phyloP scores from a whole-genome alignment of 2,113 vertebrate species.

The Phoxinus phoxinus region DNA sequence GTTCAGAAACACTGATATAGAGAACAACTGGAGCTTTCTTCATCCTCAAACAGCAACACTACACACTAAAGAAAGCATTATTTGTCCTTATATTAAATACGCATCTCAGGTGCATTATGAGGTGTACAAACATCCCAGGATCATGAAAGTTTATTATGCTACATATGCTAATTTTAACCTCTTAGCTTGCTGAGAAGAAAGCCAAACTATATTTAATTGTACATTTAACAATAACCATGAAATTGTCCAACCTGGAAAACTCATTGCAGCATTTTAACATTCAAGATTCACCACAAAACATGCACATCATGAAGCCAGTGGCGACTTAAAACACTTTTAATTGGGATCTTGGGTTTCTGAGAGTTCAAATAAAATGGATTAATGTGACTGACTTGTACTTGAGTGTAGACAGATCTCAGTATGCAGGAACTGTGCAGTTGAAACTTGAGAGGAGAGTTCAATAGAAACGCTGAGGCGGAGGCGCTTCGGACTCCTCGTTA shows the following conservation, averaged over 20 bases:
- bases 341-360: background rate
- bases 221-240: background rate
- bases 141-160: background rate
- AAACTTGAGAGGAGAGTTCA: slow-evolving; percentile 35
- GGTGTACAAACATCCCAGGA: background rate
- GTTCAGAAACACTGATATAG: no score
- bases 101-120: background rate
- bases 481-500: slow-evolving; percentile 57
- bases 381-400: background rate
- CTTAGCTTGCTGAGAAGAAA: background rate
- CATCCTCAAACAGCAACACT: no score
- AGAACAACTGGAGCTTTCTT: no score
- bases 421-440: background rate
- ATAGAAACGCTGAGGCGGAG: slow-evolving; percentile 40
- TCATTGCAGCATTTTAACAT: background rate
- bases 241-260: background rate
- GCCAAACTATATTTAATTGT: background rate
- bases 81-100: background rate
- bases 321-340: background rate
- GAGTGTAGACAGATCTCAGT: background rate
- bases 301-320: background rate
- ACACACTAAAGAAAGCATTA: no score
- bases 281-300: background rate
- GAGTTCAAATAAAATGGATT: background rate
- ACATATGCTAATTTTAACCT: background rate